Conservation (phyloP, 1,140 invertebrate species). For the Heliconius himera region DNA sequence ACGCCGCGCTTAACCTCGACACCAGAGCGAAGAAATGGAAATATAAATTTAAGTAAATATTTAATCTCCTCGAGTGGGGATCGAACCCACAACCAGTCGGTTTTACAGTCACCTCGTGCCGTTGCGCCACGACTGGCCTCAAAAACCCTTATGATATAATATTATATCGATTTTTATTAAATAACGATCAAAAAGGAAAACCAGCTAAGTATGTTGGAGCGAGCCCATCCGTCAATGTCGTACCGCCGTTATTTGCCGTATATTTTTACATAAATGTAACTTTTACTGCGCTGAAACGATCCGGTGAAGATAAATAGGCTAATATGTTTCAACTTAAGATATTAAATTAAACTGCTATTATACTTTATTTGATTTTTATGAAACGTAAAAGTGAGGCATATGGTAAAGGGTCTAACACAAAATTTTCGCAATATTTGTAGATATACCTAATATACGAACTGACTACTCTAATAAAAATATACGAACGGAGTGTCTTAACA, state of each 20-base stretch:
- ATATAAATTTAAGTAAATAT: too few relatives aligned
- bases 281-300: conserved; percentile 44
- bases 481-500: background rate
- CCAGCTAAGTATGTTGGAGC: conserved; percentile 43
- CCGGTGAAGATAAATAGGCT: conserved; percentile 31
- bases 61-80: too few relatives aligned
- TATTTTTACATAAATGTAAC: conserved; percentile 74
- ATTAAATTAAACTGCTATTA: conserved; percentile 29
- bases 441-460: background rate
- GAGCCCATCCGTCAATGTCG: conserved; percentile 63
- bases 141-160: background rate
- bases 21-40: too few relatives aligned
- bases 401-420: background rate
- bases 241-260: conserved; percentile 53
- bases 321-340: conserved; percentile 35
- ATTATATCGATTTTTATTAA: conserved; percentile 30
- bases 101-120: too few relatives aligned
- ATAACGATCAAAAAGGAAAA: conserved; percentile 44
- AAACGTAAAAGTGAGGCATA: background rate
- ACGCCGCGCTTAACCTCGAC: too few relatives aligned
- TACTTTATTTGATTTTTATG: background rate
- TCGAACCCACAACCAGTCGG: too few relatives aligned
- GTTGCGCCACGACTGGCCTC: too few relatives aligned
- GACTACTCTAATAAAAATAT: too few relatives aligned
- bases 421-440: background rate